These are phyloP conservation scores for Amia ocellicauda DNA, from an alignment of 2,113 vertebrate species.

Conservation along the genomic window DNA sequence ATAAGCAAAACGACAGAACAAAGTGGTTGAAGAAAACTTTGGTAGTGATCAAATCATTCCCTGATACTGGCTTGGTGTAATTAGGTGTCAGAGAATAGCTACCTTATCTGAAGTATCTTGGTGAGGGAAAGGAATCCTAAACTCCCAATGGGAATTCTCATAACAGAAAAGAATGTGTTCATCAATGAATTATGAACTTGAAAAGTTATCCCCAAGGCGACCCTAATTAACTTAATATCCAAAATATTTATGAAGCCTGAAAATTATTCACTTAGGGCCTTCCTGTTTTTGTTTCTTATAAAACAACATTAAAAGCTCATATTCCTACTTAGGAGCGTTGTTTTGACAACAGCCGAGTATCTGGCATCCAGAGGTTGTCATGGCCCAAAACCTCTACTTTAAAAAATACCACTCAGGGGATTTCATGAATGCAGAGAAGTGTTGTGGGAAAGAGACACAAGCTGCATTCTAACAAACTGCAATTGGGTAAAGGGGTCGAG, in stretches of 20 bases:
- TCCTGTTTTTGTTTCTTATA: neutral
- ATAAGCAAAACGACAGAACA: too few species aligned
- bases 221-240: conserved; percentile 17
- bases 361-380: neutral
- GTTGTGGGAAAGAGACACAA: neutral
- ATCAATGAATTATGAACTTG: neutral
- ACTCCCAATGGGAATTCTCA: neutral
- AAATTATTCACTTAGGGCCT: conserved; percentile 5
- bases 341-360: neutral
- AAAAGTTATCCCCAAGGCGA: conserved; percentile 1
- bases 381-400: neutral
- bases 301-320: conserved; percentile 6
- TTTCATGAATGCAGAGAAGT: neutral
- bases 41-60: too few species aligned
- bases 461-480: neutral
- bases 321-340: neutral
- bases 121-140: neutral
- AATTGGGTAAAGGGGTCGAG: neutral
- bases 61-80: too few species aligned
- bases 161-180: neutral
- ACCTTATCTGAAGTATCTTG: neutral
- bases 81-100: neutral
- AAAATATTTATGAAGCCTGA: conserved; percentile 7
- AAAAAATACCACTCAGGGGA: neutral
- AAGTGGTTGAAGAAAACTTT: too few species aligned